A percentile compares a stretch with the other conserved stretches of the same genome.
Conservation (phyloP, 2,797 vertebrate genomes). For the Hippoglossus hippoglossus region DNA sequence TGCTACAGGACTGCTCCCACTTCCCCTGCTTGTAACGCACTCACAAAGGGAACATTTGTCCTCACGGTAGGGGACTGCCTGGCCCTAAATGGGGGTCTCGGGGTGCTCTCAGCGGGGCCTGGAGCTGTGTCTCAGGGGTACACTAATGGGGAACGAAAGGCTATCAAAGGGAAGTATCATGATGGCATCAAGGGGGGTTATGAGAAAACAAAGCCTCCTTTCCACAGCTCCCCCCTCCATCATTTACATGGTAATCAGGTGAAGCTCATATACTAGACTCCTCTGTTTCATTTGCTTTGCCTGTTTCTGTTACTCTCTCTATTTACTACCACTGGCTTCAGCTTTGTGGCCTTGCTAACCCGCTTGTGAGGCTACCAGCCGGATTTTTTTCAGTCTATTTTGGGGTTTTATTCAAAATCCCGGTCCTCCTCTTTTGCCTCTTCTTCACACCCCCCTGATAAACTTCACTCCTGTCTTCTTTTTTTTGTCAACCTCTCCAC, state of each 20-base stretch:
- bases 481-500: conserved; percentile 58
- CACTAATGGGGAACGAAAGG: conserved; percentile 85
- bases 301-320: conserved; percentile 63
- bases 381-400: conserved; percentile 45
- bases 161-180: conserved; percentile 86
- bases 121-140: conserved; percentile 75
- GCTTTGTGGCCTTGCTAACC: conserved; percentile 29
- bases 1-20: conserved; percentile 74
- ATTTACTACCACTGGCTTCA: conserved; percentile 45
- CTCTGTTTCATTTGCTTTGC: conserved; percentile 78
- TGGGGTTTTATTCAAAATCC: conserved; percentile 45
- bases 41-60: conserved; percentile 86
- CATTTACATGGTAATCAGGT: conserved; percentile 87
- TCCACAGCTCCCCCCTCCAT: conserved; percentile 62
- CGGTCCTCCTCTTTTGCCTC: conserved; percentile 31
- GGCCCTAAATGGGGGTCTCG: conserved; percentile 76
- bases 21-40: conserved; percentile 72
- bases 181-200: conserved; percentile 81
- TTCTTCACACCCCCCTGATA: conserved; percentile 46
- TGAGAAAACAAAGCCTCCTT: conserved; percentile 83
- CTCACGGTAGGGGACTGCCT: conserved; percentile 79
- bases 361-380: conserved; percentile 13
- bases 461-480: conserved; percentile 64
- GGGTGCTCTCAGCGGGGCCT: conserved; percentile 76
- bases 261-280: conserved; percentile 73